Evolutionary conservation across 2,113 vertebrate genomes (phyloP).

Genomic region (Aepyceros melampus): DNA sequence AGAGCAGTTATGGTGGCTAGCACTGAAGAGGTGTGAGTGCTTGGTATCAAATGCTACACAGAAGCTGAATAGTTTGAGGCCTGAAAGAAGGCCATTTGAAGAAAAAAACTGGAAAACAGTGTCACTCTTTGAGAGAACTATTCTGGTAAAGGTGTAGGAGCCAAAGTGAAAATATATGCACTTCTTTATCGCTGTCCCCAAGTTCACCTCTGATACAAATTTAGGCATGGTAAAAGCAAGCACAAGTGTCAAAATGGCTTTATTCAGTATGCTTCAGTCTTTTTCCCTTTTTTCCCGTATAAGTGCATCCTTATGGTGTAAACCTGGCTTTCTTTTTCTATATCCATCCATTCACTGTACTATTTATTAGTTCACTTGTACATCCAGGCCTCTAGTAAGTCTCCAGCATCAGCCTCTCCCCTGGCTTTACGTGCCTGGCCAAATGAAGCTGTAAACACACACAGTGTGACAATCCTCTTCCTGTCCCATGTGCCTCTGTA

Average conservation of each 20-base stretch:
- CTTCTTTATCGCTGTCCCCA: background rate
- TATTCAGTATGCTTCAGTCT: background rate
- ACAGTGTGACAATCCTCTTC: background rate
- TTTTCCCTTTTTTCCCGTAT: too few relatives aligned
- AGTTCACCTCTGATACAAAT: background rate
- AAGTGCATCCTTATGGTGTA: background rate
- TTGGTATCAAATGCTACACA: too few relatives aligned
- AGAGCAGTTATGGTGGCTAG: accelerated
- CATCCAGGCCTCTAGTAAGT: background rate
- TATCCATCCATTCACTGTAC: background rate
- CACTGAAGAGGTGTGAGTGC: background rate
- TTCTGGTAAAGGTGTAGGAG: background rate
- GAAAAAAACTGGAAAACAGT: background rate
- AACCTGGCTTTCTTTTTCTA: background rate
- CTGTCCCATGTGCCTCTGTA: background rate
- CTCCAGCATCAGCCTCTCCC: background rate
- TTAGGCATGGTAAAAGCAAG: background rate
- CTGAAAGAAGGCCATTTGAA: background rate
- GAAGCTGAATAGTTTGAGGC: background rate
- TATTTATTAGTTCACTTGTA: background rate
- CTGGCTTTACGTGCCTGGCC: background rate
- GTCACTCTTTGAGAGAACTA: background rate
- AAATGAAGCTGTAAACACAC: background rate
- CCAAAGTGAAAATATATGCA: background rate
- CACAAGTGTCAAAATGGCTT: background rate